phyloP scores from a whole-genome alignment of 2,888 invertebrate genomes.

The Schizotus pectinicornis region DNA sequence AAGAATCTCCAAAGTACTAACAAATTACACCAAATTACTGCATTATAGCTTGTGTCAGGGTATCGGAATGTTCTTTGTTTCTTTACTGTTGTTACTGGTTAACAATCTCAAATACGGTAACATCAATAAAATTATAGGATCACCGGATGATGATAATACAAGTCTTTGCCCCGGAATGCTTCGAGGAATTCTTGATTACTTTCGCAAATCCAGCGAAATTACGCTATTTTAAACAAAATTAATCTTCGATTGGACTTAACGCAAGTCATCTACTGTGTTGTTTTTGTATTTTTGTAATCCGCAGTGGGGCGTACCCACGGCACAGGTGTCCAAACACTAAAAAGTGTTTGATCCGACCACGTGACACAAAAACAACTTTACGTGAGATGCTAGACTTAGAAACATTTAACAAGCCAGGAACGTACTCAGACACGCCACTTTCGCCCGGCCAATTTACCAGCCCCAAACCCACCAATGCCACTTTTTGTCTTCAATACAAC shows the following conservation, averaged over 20 bases:
- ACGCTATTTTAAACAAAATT: neutral
- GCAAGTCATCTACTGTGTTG: constrained; percentile 16
- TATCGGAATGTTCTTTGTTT: constrained; percentile 30
- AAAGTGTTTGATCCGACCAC: constrained; percentile 21
- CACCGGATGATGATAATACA: neutral
- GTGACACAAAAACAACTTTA: constrained; percentile 27
- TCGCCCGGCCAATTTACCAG: too few species aligned
- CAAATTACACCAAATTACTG: constrained; percentile 16
- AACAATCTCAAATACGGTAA: constrained; percentile 8
- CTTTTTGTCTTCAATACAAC: too few species aligned
- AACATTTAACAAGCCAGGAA: constrained; percentile 1
- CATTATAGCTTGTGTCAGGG: constrained; percentile 12
- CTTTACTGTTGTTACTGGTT: neutral
- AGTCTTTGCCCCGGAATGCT: too few species aligned
- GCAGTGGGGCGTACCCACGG: constrained; percentile 25
- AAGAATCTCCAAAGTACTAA: constrained; percentile 4
- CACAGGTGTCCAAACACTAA: constrained; percentile 31
- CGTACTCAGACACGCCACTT: too few species aligned
- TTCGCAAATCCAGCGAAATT: constrained; percentile 1
- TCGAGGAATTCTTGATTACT: too few species aligned
- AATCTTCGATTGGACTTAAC: neutral
- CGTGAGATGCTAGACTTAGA: constrained; percentile 10
- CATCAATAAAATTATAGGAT: constrained; percentile 12
- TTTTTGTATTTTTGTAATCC: constrained; percentile 23
- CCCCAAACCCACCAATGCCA: too few species aligned